Evolutionary conservation across 2,888 invertebrate species (phyloP).

Genomic region (Campopleginae sp.): DNA sequence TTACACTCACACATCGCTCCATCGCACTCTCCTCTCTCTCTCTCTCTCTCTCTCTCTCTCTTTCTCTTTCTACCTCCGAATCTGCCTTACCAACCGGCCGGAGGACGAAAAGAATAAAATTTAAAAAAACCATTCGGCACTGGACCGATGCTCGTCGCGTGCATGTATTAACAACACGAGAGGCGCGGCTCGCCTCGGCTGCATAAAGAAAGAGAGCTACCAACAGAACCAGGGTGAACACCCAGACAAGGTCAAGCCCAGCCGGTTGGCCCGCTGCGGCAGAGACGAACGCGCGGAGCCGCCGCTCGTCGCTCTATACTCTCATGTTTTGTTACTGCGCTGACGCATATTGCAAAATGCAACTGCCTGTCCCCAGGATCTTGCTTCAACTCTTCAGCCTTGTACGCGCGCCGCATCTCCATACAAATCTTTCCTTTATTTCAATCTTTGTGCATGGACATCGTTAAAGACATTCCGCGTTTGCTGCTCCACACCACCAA

Average conservation of each 20-base stretch:
- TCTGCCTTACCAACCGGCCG: neutral
- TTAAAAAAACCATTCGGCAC: neutral
- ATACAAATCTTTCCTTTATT: slow-evolving; percentile 18
- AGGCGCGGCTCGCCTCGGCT: slow-evolving; percentile 23
- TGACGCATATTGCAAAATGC: slow-evolving; percentile 55
- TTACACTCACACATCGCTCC: neutral
- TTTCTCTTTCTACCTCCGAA: neutral
- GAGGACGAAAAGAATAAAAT: neutral
- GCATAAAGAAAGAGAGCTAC: slow-evolving; percentile 20
- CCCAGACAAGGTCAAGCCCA: slow-evolving; percentile 78
- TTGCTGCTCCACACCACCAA: no score
- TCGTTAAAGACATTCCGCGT: slow-evolving; percentile 4
- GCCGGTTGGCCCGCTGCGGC: slow-evolving; percentile 60
- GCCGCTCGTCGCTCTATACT: slow-evolving; percentile 29
- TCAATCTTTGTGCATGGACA: slow-evolving; percentile 11
- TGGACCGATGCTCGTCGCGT: slow-evolving; percentile 43
- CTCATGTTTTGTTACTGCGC: slow-evolving; percentile 40
- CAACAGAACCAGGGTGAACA: slow-evolving; percentile 74
- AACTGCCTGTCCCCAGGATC: slow-evolving; percentile 66
- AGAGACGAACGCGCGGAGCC: slow-evolving; percentile 62
- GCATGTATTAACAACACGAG: slow-evolving; percentile 40
- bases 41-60: neutral
- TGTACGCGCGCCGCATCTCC: neutral
- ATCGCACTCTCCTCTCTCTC: neutral
- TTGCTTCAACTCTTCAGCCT: slow-evolving; percentile 58